A percentile compares a stretch with the other conserved stretches of the same genome.
Evolutionary conservation across 1,140 invertebrate species (phyloP).

Genomic region (Trichoplusia ni): DNA sequence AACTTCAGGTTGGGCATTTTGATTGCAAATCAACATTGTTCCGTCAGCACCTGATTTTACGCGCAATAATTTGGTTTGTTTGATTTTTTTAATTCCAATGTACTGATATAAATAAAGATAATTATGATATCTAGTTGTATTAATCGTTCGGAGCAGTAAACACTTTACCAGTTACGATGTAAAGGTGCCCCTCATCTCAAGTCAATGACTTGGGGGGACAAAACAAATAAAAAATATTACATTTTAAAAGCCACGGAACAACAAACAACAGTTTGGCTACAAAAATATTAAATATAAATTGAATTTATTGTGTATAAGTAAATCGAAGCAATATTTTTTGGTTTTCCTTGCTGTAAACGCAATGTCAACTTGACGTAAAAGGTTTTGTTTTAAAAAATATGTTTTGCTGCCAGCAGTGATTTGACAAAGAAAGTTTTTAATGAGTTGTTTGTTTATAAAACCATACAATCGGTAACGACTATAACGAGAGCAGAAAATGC

Average conservation of each 20-base stretch:
- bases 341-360: slow-evolving; percentile 33
- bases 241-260: slow-evolving; percentile 36
- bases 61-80: neutral
- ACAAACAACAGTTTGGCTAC: slow-evolving; percentile 21
- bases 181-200: slow-evolving; percentile 45
- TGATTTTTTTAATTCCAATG: neutral
- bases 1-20: slow-evolving; percentile 60
- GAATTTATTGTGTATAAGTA: slow-evolving; percentile 12
- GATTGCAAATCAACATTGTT: slow-evolving; percentile 42
- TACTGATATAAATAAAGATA: slow-evolving; percentile 1
- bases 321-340: slow-evolving; percentile 28
- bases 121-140: neutral
- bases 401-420: neutral
- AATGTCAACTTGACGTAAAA: slow-evolving; percentile 40
- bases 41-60: slow-evolving; percentile 19
- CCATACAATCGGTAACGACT: neutral
- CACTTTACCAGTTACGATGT: slow-evolving; percentile 40
- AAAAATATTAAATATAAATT: slow-evolving; percentile 25
- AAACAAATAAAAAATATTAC: slow-evolving; percentile 35
- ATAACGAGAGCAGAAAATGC: too few relatives aligned
- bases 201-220: slow-evolving; percentile 37
- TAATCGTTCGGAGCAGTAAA: slow-evolving; percentile 19
- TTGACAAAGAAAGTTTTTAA: neutral
- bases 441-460: neutral
- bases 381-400: slow-evolving; percentile 35